Evolutionary conservation across 2,888 invertebrate genomes (phyloP).

Genomic region (Acrocyrtus sp.): DNA sequence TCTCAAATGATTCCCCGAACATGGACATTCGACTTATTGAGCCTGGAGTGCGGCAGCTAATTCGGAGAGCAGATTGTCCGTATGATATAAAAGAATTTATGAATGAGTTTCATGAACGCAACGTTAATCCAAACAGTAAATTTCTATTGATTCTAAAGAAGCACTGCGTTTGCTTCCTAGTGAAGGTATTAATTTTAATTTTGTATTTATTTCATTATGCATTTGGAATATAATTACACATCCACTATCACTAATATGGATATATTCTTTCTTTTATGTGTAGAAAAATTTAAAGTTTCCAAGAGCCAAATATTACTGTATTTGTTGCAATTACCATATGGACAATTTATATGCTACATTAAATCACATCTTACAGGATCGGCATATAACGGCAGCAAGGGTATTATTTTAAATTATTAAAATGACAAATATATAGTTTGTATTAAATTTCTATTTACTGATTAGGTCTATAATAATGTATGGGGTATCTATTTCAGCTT

Average conservation of each 20-base stretch:
- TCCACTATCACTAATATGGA: too few relatives aligned
- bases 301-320: slow-evolving; percentile 57
- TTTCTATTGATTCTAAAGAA: slow-evolving; percentile 11
- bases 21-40: slow-evolving; percentile 13
- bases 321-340: slow-evolving; percentile 59
- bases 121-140: background rate
- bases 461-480: too few relatives aligned
- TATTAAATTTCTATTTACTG: too few relatives aligned
- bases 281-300: slow-evolving; percentile 60
- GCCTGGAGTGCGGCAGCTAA: slow-evolving; percentile 26
- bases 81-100: slow-evolving; percentile 27
- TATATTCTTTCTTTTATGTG: slow-evolving; percentile 10
- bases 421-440: too few relatives aligned
- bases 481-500: too few relatives aligned
- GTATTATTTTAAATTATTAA: too few relatives aligned
- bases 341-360: slow-evolving; percentile 52
- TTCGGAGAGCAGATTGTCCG: slow-evolving; percentile 41
- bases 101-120: slow-evolving; percentile 9
- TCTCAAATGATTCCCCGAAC: background rate
- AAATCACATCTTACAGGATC: slow-evolving; percentile 53
- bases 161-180: slow-evolving; percentile 27
- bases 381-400: too few relatives aligned
- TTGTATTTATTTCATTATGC: too few relatives aligned
- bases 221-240: too few relatives aligned
- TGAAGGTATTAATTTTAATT: slow-evolving; percentile 22